Base-by-base conservation (phyloP, 2,797 vertebrate species). In the Loris lydekkerianus region DNA sequence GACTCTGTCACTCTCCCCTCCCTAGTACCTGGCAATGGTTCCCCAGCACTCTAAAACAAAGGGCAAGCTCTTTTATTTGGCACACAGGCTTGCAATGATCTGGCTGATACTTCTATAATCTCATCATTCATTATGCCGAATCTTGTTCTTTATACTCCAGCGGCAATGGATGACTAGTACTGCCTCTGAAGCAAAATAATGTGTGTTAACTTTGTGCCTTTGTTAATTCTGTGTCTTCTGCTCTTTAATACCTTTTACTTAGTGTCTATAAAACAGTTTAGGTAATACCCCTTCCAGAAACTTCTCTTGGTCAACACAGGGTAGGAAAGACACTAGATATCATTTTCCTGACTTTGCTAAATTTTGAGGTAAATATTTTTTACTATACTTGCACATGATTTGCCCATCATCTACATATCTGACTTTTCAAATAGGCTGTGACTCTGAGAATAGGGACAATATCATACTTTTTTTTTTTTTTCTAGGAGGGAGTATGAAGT, bases 401-500 rank as follows among this genome's bases (percentile, higher is more conserved):
- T 95, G 25, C 9, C 34, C 4, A 63, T 46, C 40, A 31, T 40
- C 21, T 94, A 43, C 4, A 40, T n/a, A 78, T 46, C 67, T 82
- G 73, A 95, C 53, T 93, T 96, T 84, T 31, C 72, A 92, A 95
- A 72, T 49, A 87, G 73, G 25, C 69, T 60, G 7, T 63, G 65
- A 86, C 58, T 93, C 37, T 58, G 78, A 87, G 23, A 77, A 21
- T 43, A 83, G n/a, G 53, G 76, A 87, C 6, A 84, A 31, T 20
- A 84, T 37, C 37, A 85, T 93, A 73, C 34, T 91, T 77, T 78
- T 53, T 49, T 25, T 87, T 46, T 3, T 20, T 88, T 95, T 56
- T 76, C 73, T 34, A 65, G 31, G 49, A 78, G 94, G 3, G 56
- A 58, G 29, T 58, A 77, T 18, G 87, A 65, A 31, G 29, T 56